Evolutionary conservation across 2,888 invertebrate species (phyloP).

Genomic region (Parthenolecanium corni): DNA sequence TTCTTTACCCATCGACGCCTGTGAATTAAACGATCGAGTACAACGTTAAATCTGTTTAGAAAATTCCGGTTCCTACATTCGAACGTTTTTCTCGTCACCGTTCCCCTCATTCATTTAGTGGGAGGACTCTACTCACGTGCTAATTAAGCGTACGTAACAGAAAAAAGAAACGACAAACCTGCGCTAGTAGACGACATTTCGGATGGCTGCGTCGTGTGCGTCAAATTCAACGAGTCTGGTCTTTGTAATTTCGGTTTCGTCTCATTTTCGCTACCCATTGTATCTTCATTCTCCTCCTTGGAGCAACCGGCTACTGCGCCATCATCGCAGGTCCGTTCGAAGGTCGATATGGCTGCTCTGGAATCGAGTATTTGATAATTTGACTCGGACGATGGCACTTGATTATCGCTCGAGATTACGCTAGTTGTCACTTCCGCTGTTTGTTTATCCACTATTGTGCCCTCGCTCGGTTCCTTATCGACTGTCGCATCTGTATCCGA

Average conservation of each 20-base stretch:
- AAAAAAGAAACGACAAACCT: conserved; percentile 8
- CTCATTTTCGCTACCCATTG: background rate
- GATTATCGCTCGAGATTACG: background rate
- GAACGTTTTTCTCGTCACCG: no score
- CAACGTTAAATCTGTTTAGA: no score
- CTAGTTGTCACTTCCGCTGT: background rate
- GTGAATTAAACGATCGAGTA: no score
- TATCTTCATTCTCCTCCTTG: background rate
- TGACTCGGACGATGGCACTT: background rate
- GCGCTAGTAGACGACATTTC: conserved; percentile 30
- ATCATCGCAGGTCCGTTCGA: background rate
- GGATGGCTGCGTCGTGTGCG: conserved; percentile 17
- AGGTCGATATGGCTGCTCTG: background rate
- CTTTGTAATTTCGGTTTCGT: conserved; percentile 17
- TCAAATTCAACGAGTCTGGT: conserved; percentile 29
- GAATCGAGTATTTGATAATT: background rate
- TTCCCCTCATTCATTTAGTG: no score
- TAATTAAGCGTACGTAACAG: background rate
- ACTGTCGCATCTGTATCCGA: no score
- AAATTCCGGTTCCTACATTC: no score
- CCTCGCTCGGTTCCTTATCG: background rate
- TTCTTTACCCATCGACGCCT: no score
- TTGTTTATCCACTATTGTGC: background rate
- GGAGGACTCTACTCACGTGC: no score
- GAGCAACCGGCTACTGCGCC: background rate